Percentiles rank a stretch among this genome's conserved stretches.
phyloP scores from a whole-genome alignment of 1,140 invertebrate genomes.

The Ephestia elutella region DNA sequence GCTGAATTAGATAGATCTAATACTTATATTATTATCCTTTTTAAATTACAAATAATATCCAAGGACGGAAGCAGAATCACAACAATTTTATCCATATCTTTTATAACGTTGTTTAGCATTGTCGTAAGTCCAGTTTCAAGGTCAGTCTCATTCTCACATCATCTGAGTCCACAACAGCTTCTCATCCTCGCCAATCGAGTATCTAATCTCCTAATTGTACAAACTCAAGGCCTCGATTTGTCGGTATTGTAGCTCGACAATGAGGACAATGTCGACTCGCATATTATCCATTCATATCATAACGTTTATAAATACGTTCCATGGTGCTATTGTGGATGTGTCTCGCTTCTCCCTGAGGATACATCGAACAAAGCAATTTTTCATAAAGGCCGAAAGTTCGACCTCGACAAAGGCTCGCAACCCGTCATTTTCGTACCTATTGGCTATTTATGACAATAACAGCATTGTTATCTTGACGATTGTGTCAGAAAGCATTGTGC shows the following conservation, averaged over 20 bases:
- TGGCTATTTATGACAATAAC: constrained; percentile 71
- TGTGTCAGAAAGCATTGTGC: constrained; percentile 45
- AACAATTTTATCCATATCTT: not conserved
- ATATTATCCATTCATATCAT: constrained; percentile 69
- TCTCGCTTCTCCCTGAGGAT: constrained; percentile 59
- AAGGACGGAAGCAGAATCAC: too few relatives aligned
- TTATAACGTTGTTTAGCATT: not conserved
- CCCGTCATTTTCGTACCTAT: constrained; percentile 69
- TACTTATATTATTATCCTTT: too few relatives aligned
- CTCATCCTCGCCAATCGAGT: constrained; percentile 32
- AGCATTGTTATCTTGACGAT: constrained; percentile 47
- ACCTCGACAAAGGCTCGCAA: constrained; percentile 52
- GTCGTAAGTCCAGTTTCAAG: not conserved
- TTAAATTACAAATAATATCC: too few relatives aligned
- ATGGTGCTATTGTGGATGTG: constrained; percentile 54
- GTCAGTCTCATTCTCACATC: not conserved
- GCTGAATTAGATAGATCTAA: too few relatives aligned
- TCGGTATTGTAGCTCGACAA: constrained; percentile 37
- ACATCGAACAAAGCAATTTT: constrained; percentile 50
- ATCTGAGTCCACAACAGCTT: not conserved
- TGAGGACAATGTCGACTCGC: constrained; percentile 32
- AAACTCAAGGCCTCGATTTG: constrained; percentile 50
- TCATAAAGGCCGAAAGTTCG: constrained; percentile 52
- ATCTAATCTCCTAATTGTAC: constrained; percentile 59
- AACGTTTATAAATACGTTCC: constrained; percentile 67